Base-by-base conservation (phyloP, 2,113 vertebrate genomes). In the Lampris megalopsis region DNA sequence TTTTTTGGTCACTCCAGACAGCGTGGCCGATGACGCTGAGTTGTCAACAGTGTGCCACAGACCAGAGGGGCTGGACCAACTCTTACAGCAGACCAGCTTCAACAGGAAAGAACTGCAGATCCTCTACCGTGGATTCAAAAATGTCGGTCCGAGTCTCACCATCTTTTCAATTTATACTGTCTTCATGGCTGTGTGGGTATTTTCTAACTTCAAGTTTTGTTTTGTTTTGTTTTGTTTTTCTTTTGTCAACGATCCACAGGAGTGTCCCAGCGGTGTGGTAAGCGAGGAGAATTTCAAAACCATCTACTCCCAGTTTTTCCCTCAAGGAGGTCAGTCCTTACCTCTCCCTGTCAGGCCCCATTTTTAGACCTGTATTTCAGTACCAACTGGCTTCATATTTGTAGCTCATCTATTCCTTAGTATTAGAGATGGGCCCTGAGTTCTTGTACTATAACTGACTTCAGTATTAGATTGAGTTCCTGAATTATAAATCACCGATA, bases 271-370 rank as follows among this genome's bases (percentile, higher is more conserved):
- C 0, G 97, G 98, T 54, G 94, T 95, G n/a, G 97, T 99, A 86
- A 96, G 96, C 0, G 98, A 99, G 85, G 97, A 98, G 53, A 96
- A 95, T n/a, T 99, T 99, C 91, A 97, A 98, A 92, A 94, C 91
- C 86, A 98, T 99, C 74, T 99, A 99, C 87, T 95, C 97, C 37
- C 95, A 97, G 89, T 99, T 99, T 92, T 99, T 99, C 85, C 98
- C 97, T 40, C 96, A 97, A 79, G 97, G 97, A 95, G 97, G 98
- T 99, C 80, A 94, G 96, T 83, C 9, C 13, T 9, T 47, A 43
- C 43, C 9, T 61, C 0, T 13, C 49, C 4, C 2, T 52, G 24
- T 52, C 52, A 9, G 2, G 8, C 13, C 2, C 13, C 2, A 5
- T 4, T 2, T 45, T 45, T 45, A 7, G 7, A 45, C 43, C 43